A percentile compares a stretch with the other conserved stretches of the same genome.
These are phyloP conservation scores for Megalops cyprinoides DNA, from an alignment of 2,797 vertebrate species.

Conservation along the genomic window DNA sequence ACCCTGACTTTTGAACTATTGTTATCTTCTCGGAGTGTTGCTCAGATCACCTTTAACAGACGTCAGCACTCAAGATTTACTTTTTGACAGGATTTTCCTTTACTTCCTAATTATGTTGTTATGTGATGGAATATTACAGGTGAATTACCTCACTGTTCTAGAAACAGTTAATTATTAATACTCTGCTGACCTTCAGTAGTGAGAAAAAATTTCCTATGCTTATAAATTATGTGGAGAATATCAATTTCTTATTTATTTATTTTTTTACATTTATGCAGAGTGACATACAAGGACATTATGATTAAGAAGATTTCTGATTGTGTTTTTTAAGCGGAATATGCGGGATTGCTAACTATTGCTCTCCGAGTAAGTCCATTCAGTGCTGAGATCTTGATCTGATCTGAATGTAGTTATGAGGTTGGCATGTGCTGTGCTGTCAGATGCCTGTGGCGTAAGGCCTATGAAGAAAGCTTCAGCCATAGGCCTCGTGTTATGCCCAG, in stretches of 20 bases:
- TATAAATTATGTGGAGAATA: not conserved
- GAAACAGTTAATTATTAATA: not conserved
- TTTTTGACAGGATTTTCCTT: not conserved
- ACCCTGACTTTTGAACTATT: constrained; percentile 13
- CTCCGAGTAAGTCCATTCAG: no score
- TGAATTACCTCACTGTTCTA: not conserved
- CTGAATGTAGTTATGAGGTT: no score
- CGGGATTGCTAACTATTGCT: no score
- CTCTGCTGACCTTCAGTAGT: not conserved
- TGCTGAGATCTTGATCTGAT: no score
- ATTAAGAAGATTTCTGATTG: no score
- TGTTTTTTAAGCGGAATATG: no score
- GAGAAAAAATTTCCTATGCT: not conserved
- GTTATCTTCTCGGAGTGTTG: not conserved
- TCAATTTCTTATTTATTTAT: not conserved
- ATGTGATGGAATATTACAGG: not conserved
- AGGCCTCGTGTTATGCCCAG: no score
- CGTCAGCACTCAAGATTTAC: not conserved
- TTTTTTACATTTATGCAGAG: not conserved
- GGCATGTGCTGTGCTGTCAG: no score
- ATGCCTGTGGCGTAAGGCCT: not conserved
- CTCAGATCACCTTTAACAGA: not conserved
- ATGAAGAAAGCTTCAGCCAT: not conserved
- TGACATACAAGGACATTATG: not conserved
- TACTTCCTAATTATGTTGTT: constrained; percentile 17